Evolutionary conservation across 2,797 vertebrate species (phyloP).

Genomic region (Monodelphis domestica): DNA sequence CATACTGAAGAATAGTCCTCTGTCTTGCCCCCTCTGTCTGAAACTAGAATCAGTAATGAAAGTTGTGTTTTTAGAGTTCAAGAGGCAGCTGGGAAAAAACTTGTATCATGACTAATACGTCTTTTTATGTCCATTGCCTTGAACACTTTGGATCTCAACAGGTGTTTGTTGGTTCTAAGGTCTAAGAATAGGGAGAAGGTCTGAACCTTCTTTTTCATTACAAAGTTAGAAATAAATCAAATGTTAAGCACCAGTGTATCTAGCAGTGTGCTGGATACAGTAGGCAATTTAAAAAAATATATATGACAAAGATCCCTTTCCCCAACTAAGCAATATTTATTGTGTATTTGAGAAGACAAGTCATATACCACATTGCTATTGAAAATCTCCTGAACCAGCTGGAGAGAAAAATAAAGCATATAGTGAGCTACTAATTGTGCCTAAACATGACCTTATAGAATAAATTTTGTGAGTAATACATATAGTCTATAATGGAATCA

Average conservation of each 20-base stretch:
- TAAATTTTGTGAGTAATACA: neutral
- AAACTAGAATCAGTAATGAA: neutral
- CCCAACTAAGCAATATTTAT: neutral
- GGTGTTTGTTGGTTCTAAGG: too few species aligned
- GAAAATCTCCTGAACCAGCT: neutral
- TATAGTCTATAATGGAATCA: neutral
- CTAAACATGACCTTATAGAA: neutral
- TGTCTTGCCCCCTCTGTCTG: neutral
- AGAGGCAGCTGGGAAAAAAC: neutral
- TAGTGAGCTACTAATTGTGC: neutral
- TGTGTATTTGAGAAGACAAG: neutral
- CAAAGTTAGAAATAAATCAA: neutral
- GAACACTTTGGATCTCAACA: neutral
- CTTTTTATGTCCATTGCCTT: neutral
- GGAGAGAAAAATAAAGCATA: neutral
- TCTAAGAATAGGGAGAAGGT: neutral
- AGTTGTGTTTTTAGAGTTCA: neutral
- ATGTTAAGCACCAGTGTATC: neutral
- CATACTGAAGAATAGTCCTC: neutral
- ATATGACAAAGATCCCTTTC: neutral
- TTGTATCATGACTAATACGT: neutral
- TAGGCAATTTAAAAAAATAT: neutral
- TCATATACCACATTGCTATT: neutral
- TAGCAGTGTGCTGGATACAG: neutral
- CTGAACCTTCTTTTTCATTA: neutral